Evolutionary conservation across 2,113 vertebrate species (phyloP).

Genomic region (Nesospiza acunhae): DNA sequence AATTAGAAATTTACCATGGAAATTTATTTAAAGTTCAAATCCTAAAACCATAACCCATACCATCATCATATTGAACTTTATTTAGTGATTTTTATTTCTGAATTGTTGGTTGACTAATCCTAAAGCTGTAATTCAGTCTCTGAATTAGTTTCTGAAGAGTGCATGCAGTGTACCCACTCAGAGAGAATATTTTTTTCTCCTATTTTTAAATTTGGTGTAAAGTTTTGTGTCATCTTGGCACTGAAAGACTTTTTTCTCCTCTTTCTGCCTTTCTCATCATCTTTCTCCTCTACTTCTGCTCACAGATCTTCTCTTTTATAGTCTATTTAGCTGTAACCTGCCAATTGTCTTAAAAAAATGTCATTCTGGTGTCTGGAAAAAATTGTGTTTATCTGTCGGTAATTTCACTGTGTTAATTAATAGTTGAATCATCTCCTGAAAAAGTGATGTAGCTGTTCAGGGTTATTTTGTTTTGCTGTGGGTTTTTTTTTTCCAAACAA

Average conservation of each 20-base stretch:
- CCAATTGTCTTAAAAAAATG: neutral
- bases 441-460: neutral
- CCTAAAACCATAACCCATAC: neutral
- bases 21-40: neutral
- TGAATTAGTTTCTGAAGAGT: neutral
- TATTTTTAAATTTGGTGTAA: neutral
- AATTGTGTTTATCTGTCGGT: neutral
- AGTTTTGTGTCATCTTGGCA: neutral
- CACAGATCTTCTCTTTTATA: neutral
- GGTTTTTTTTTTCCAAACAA: neutral
- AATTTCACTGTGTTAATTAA: neutral
- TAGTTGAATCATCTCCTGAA: neutral
- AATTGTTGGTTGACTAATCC: neutral
- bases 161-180: neutral
- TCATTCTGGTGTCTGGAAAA: neutral
- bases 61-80: neutral
- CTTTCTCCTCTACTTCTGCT: neutral
- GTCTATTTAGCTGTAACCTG: neutral
- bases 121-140: neutral
- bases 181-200: neutral
- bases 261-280: neutral
- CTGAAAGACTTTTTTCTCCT: neutral
- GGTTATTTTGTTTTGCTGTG: neutral
- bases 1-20: neutral
- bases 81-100: neutral